Evolutionary conservation across 2,888 invertebrate genomes (phyloP), one percentile per base, ranked within the genome.

Genomic region (Drosophila setosimentum): DNA sequence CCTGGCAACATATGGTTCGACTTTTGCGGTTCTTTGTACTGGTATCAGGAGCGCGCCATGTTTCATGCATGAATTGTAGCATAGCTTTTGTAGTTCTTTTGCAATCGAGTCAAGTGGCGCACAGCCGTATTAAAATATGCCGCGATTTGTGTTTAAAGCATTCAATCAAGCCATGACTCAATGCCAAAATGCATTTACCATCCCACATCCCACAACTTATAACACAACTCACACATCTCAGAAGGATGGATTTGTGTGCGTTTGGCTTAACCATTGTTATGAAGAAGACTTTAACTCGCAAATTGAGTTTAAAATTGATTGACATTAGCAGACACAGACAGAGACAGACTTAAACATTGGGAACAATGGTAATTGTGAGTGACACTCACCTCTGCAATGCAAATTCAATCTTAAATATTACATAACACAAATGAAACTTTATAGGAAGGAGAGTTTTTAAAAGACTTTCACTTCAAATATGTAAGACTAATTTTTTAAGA

Each of bases 1-100:
- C 57, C 21, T 10, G 3, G 11, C 24, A 13, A 32, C 11, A 32
- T 30, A 33, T 27, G 69, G 32, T 58, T 51, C 45, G 64, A 53
- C 37, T 61, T 35, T 50, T 77, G 76, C 51, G 69, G 65, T 45
- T 63, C 55, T 48, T 45, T 40, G 35, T 65, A 37, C 13, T 29
- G 27, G 58, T 73, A 60, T 67, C 62, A 71, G 70, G 68, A 74
- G 59, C 58, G 60, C 71, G 87, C 75, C 86, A 86, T 82, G 80
- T 86, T 88, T 88, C 83, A 88, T 78, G 84, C 86, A 86, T 86
- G 88, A 88, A 88, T 86, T 83, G 86, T 82, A 71, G 88, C 88
- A 82, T 76, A 86, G 86, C 80, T 82, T 83, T 82, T 82, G 86
- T 88, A 82, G 86, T 88, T 82, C 72, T 64, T 78, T 78, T 72